Evolutionary conservation across 2,113 vertebrate genomes (phyloP).

Genomic region (Melanocharis versteri): DNA sequence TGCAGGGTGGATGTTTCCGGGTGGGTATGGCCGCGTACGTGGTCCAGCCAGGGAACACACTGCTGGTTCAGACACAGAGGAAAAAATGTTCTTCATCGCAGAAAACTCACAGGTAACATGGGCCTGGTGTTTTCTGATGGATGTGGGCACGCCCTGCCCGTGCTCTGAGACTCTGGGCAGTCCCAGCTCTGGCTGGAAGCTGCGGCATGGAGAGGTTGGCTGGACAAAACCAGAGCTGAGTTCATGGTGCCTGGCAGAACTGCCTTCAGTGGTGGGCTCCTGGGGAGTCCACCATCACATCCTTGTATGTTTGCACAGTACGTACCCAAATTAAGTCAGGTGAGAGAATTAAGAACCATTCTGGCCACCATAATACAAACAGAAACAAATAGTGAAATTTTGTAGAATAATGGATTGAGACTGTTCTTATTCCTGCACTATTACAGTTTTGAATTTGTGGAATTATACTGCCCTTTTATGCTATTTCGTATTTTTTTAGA

Average conservation of each 20-base stretch:
- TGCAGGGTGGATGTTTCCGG: neutral
- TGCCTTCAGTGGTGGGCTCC: neutral
- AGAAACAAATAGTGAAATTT: neutral
- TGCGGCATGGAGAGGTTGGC: neutral
- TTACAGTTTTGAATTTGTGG: neutral
- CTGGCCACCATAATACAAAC: neutral
- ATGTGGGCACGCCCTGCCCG: rapidly evolving
- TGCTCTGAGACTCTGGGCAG: neutral
- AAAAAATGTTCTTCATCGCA: neutral
- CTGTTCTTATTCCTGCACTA: neutral
- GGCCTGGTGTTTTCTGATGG: neutral
- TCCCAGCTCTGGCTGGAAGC: neutral
- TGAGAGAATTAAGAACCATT: neutral
- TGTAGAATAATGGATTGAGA: neutral
- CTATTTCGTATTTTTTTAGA: neutral
- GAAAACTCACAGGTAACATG: neutral
- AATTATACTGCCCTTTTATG: neutral
- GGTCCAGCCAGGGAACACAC: neutral
- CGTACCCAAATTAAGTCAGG: neutral
- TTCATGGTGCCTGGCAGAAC: neutral
- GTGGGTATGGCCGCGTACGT: neutral
- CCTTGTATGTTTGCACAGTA: no score
- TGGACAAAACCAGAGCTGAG: neutral
- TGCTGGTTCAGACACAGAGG: neutral
- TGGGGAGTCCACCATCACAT: neutral